Percentiles rank a stretch among this genome's conserved stretches.
Evolutionary conservation across 2,113 vertebrate species (phyloP).

Genomic region (Empidonax alnorum): DNA sequence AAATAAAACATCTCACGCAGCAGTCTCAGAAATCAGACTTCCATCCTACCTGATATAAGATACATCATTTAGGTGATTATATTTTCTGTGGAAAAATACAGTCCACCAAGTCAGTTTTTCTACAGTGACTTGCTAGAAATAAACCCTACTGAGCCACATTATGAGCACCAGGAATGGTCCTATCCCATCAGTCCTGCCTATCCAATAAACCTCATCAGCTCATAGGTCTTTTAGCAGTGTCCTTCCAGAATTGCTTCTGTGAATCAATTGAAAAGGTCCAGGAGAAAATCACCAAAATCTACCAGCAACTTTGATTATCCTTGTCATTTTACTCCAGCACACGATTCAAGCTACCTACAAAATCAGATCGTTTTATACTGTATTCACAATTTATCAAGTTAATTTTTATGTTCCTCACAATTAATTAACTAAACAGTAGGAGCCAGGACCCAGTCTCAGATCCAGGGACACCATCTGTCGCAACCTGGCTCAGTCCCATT

Average conservation of each 20-base stretch:
- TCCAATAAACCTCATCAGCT: not conserved
- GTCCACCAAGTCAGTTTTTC: not conserved
- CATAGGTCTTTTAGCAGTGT: not conserved
- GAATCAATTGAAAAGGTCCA: not conserved
- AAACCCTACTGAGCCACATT: not conserved
- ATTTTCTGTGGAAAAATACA: not conserved
- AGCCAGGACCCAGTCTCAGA: slow-evolving; percentile 56
- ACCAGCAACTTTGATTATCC: not conserved
- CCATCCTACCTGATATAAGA: not conserved
- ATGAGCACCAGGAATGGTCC: not conserved
- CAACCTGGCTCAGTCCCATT: slow-evolving; percentile 40
- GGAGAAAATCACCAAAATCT: not conserved
- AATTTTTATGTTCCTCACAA: slow-evolving; percentile 31
- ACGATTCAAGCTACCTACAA: not conserved
- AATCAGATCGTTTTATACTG: not conserved
- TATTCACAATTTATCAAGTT: slow-evolving; percentile 7
- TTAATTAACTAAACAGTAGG: slow-evolving; percentile 49
- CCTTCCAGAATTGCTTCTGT: not conserved
- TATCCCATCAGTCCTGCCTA: not conserved
- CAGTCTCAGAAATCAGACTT: not conserved
- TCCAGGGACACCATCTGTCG: slow-evolving; percentile 59
- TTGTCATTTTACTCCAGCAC: not conserved
- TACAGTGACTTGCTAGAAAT: not conserved
- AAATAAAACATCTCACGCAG: not conserved
- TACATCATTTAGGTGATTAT: not conserved